These are phyloP conservation scores for Ardeotis arabs DNA, from an alignment of 2,113 vertebrate species.

Conservation along the genomic window DNA sequence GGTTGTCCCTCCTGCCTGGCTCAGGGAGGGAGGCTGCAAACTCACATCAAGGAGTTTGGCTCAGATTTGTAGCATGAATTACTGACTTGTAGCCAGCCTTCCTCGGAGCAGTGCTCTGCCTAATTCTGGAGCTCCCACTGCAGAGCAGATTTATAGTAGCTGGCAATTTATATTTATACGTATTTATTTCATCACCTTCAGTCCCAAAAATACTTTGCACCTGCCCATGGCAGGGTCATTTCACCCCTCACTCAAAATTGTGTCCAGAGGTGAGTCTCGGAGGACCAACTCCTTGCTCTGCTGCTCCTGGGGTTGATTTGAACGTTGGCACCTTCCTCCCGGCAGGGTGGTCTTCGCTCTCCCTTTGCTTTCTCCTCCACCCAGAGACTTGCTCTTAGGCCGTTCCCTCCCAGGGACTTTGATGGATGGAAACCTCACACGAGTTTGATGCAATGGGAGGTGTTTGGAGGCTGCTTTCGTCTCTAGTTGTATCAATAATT, in stretches of 20 bases:
- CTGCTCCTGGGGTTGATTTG: background rate
- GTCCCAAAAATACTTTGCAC: too few species aligned
- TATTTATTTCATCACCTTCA: background rate
- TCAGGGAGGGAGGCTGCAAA: background rate
- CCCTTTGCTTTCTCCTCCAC: background rate
- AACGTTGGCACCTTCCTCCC: background rate
- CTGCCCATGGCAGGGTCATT: background rate
- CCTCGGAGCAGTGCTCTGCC: background rate
- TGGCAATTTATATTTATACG: background rate
- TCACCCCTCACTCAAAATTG: background rate
- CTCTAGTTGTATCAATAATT: conserved; percentile 38
- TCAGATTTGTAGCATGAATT: background rate
- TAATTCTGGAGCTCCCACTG: background rate
- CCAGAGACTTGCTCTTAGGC: background rate
- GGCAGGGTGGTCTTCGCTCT: background rate
- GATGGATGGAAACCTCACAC: background rate
- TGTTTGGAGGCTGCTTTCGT: conserved; percentile 8
- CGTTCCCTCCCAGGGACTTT: background rate
- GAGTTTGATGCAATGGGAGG: background rate
- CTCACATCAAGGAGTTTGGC: background rate
- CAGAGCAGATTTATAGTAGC: background rate
- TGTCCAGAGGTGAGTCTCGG: accelerated
- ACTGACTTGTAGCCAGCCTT: background rate
- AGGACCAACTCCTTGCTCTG: background rate
- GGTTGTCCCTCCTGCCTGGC: background rate